Percentiles rank a stretch among this genome's conserved stretches.
Evolutionary conservation across 2,113 vertebrate genomes (phyloP).

Genomic region (Leucopternis melanops): DNA sequence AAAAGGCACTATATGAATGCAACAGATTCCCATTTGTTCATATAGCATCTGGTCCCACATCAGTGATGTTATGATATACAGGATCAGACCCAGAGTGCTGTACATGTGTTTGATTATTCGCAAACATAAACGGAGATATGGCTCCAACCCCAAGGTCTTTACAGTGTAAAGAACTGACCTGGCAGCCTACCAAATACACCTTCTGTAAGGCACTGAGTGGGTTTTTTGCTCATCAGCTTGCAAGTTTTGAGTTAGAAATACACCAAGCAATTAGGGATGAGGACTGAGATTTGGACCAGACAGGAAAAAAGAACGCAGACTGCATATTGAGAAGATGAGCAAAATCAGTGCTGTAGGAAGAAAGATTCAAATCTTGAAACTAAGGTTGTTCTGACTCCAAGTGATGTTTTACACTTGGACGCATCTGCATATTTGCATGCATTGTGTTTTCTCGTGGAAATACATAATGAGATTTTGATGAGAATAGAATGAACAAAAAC

Average conservation of each 20-base stretch:
- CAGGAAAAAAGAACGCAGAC: neutral
- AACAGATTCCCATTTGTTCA: slow-evolving; percentile 55
- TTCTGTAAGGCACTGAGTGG: neutral
- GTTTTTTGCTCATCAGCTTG: neutral
- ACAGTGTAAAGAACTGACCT: neutral
- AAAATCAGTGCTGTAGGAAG: neutral
- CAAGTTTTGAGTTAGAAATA: neutral
- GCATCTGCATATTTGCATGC: neutral
- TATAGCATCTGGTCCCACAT: slow-evolving; percentile 47
- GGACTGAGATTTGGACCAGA: neutral
- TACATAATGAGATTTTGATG: neutral
- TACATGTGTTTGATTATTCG: slow-evolving; percentile 4
- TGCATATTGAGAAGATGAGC: neutral
- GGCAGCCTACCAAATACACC: slow-evolving; percentile 23
- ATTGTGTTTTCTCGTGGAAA: neutral
- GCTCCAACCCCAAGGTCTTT: neutral
- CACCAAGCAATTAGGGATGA: neutral
- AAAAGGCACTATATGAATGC: slow-evolving; percentile 52
- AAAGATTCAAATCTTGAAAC: neutral
- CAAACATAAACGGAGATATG: neutral
- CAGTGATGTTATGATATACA: neutral
- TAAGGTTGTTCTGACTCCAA: neutral
- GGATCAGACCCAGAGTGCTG: neutral
- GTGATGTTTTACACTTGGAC: neutral
- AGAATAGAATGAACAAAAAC: neutral